These are phyloP conservation scores for Ramphastos sulfuratus DNA, from an alignment of 2,113 vertebrate species.

Conservation along the genomic window DNA sequence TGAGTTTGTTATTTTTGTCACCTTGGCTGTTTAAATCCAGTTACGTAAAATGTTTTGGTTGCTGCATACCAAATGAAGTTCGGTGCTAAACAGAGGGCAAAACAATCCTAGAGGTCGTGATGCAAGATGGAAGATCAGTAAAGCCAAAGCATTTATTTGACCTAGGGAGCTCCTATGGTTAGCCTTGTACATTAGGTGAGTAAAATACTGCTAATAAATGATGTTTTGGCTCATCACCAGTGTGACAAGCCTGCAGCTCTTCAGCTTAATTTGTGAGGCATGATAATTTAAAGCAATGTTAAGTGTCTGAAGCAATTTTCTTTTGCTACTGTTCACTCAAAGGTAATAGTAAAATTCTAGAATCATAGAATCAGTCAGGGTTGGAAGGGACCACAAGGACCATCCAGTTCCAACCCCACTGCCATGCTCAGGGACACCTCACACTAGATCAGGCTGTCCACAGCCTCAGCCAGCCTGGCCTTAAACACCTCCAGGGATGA, in stretches of 20 bases:
- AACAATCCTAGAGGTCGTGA: background rate
- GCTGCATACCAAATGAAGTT: background rate
- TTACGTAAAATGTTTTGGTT: background rate
- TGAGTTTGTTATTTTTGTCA: background rate
- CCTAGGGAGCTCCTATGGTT: background rate
- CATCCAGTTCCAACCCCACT: too few relatives aligned
- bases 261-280: background rate
- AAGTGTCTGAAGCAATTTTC: background rate
- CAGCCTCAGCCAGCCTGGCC: too few relatives aligned
- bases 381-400: too few relatives aligned
- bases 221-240: background rate
- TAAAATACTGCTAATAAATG: background rate
- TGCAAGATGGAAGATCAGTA: background rate
- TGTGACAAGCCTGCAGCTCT: background rate
- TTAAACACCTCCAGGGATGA: too few relatives aligned
- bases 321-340: background rate
- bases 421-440: too few relatives aligned
- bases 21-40: background rate
- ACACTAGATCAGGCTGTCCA: too few relatives aligned
- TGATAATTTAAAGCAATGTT: background rate
- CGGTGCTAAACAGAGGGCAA: background rate
- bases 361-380: too few relatives aligned
- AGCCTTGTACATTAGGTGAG: background rate
- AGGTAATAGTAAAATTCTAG: background rate
- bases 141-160: background rate